phyloP scores from a whole-genome alignment of 1,140 invertebrate species.

The Calosoma granatense region DNA sequence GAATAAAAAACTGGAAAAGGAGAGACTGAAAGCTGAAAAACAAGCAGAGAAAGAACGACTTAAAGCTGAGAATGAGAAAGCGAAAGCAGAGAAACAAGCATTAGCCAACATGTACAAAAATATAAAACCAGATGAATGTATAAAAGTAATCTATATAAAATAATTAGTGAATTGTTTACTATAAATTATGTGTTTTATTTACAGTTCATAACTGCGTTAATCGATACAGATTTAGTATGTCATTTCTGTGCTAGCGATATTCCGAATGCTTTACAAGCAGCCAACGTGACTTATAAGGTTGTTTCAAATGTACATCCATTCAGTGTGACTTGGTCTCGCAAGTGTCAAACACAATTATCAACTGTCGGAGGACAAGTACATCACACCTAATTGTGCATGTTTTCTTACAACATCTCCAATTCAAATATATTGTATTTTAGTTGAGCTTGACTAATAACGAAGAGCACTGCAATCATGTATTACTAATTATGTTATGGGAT shows the following conservation, averaged over 20 bases:
- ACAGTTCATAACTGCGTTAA: constrained; percentile 37
- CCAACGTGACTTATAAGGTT: constrained; percentile 27
- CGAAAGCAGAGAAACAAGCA: constrained; percentile 32
- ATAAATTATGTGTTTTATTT: constrained; percentile 17
- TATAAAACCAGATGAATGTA: constrained; percentile 43
- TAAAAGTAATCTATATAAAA: constrained; percentile 34
- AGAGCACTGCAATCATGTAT: constrained; percentile 25
- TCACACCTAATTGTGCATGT: too few species aligned
- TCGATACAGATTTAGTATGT: constrained; percentile 36
- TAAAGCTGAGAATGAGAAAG: constrained; percentile 26
- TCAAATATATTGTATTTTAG: too few species aligned
- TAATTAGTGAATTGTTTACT: not conserved
- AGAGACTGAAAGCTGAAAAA: constrained; percentile 13
- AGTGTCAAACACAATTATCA: constrained; percentile 23
- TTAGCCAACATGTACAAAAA: constrained; percentile 25
- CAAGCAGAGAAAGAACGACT: constrained; percentile 21
- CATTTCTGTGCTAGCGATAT: constrained; percentile 28
- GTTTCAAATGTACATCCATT: constrained; percentile 29
- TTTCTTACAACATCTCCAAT: too few species aligned
- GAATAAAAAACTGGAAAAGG: constrained; percentile 15
- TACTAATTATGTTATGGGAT: constrained; percentile 36
- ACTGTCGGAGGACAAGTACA: constrained; percentile 16
- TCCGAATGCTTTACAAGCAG: constrained; percentile 21
- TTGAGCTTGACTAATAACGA: constrained; percentile 18
- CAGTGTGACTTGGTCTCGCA: constrained; percentile 39